A percentile compares a stretch with the other conserved stretches of the same genome.
These are phyloP conservation scores for Mimachlamys varia DNA, from an alignment of 2,888 invertebrate species.

Conservation along the genomic window DNA sequence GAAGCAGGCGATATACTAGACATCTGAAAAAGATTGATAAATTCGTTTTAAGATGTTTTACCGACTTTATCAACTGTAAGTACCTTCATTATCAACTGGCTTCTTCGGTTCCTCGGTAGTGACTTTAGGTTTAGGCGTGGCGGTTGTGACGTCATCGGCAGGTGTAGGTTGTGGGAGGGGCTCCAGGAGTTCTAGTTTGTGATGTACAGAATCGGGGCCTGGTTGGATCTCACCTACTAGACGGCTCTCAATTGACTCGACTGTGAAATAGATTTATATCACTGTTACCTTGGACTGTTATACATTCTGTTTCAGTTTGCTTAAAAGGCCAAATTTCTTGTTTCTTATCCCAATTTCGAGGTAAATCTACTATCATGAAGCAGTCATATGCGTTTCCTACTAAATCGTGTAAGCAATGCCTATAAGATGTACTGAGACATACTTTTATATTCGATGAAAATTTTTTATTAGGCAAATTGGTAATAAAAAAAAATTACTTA, in stretches of 20 bases:
- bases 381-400: too few species aligned
- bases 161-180: conserved; percentile 14
- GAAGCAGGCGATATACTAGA: too few species aligned
- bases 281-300: not conserved
- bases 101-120: not conserved
- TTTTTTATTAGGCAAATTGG: too few species aligned
- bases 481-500: too few species aligned
- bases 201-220: conserved; percentile 5
- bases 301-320: too few species aligned
- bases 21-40: not conserved
- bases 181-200: not conserved
- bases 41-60: not conserved
- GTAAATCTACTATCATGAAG: too few species aligned
- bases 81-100: not conserved
- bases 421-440: too few species aligned
- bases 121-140: not conserved
- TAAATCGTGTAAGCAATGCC: too few species aligned
- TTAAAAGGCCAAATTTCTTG: too few species aligned
- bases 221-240: not conserved
- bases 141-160: not conserved
- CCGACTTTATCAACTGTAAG: not conserved
- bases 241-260: conserved; percentile 15
- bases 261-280: not conserved
- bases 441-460: too few species aligned
- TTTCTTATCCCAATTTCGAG: too few species aligned